Base-by-base conservation (phyloP, 2,113 vertebrate species). In the Nothocercus julius region DNA sequence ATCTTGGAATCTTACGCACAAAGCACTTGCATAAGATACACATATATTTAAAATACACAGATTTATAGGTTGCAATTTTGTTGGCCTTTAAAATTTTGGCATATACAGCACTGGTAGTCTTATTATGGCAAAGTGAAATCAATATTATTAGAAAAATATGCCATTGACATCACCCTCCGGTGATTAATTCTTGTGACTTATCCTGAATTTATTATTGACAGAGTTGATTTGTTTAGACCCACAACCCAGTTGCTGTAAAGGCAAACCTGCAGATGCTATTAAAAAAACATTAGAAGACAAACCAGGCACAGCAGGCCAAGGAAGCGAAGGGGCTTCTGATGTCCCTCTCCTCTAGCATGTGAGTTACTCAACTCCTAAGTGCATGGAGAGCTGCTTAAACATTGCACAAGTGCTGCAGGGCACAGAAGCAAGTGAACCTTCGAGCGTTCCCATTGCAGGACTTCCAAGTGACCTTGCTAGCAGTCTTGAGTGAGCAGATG, bases 91-190 rank as follows among this genome's bases (percentile, higher is more conserved):
- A 89, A 82, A 67, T 80, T 85, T 80, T 76, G 27, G 34, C 49
- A 69, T 49, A 49, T 34, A n/a, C 13, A 24, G 16, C 47, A 27
- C 34, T 38, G 40, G 36, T 59, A 66, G 27, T 28, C 21, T 68
- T 86, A 61, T 79, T 90, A 68, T 20, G 76, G 7, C 25, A 72
- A 42, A 62, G 13, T 44, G 14, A 82, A 92, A 96, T 93, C 70
- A 83, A 74, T 92, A 87, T 49, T 74, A 77, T 67, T 89, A 76
- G 70, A 91, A 95, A 95, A 87, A 87, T 49, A 82, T 63, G 22
- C 34, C 10, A 54, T 8, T 70, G 21, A 59, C 21, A 69, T 93
- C 9, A 89, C 19, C 77, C 78, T 89, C 27, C 15, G 77, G 53
- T 69, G 53, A 66, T 82, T 85, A 82, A 85, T 66, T 80, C 63